Base-by-base conservation (phyloP, 2,888 invertebrate genomes). In the Sinohyriopsis cumingii region DNA sequence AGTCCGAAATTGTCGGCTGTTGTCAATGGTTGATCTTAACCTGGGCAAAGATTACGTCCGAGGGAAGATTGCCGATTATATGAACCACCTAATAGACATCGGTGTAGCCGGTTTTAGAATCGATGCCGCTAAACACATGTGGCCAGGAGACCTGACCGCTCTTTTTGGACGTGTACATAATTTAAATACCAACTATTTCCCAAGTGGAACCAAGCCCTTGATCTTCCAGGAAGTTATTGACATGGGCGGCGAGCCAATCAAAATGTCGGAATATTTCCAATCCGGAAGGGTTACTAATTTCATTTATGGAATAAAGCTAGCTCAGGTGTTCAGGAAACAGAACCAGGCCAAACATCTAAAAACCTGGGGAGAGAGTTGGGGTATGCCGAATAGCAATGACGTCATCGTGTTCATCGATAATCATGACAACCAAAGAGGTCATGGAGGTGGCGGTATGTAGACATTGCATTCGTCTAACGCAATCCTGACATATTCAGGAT, bases 331-430 rank as follows among this genome's bases (percentile, higher is more conserved):
- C 68, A 73, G 71, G 12, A 67, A 71, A 33, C 65, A 67, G 9
- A 79, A 84, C 68, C 73, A 81, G 25, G 80, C 84, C 57, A 85
- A 84, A 66, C 83, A 71, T 59, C 71, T 86, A 59, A 55, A 33
- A n/a, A 82, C 68, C 64, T 85, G 77, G 76, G 86, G 85, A 1
- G 59, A 65, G 9, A 75, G 71, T 12, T 85, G 86, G 85, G 86
- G 88, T 2, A 86, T 87, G 84, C 80, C 85, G 60, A 75, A 64
- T 4, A 69, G 79, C 5, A 69, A 75, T 0, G 92, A 85, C 63
- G 92, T 95, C 5, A 85, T 96, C 0, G 93, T 94, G n/a, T 96
- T 96, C 85, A 93, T 96, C 66, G 96, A 96, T 86, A 97, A 97
- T 90, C 97, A 97, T 86, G 97, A 97, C 88, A 96, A 95, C 87